Base-by-base conservation (phyloP, 1,140 invertebrate genomes). In the Drosophila burlai region DNA sequence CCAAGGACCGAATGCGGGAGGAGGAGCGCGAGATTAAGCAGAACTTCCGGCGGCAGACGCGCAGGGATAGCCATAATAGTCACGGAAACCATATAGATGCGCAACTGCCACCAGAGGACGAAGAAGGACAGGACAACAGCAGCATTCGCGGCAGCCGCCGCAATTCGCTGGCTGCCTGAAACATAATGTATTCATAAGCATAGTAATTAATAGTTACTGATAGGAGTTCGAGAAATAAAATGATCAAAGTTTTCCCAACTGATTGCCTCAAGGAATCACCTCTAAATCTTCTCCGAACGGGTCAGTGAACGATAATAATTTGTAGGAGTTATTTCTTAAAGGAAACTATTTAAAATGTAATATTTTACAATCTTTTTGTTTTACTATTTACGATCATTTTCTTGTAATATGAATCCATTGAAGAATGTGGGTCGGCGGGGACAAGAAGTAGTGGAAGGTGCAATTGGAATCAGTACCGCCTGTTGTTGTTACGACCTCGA, bases 1-100 rank as follows among this genome's bases (percentile, higher is more conserved):
- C 92, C 4, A 89, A 92, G 58, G 90, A 92, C 60, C 83, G 84
- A 8, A 82, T 92, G 78, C 81, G 91, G 1, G 77, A 84, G 26
- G 92, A 93, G 60, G 80, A 92, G 47, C 83, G 82, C 1, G 85
- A 90, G 38, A 92, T 92, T 7, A 90, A 77, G 42, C 67, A 92
- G 26, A 84, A 80, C 34, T 86, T 92, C 57, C 66, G 83, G 1
- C 68, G 82, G 38, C 80, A 40, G 36, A n/a, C 61, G 10, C 64
- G 66, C 21, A 65, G 38, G 11, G 73, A 50, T 42, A 69, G 42
- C 42, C 18, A 52, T 16, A 74, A 34, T 11, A 68, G 29, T 29
- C 49, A 52, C 16, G 26, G 5, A 11, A 52, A 62, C 42, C 54
- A 69, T 45, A 21, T 45, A n/a, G 67, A 66, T 13, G 21, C 4